A percentile compares a stretch with the other conserved stretches of the same genome.
Conservation (phyloP, 2,113 vertebrate genomes). For the Carlito syrichta region DNA sequence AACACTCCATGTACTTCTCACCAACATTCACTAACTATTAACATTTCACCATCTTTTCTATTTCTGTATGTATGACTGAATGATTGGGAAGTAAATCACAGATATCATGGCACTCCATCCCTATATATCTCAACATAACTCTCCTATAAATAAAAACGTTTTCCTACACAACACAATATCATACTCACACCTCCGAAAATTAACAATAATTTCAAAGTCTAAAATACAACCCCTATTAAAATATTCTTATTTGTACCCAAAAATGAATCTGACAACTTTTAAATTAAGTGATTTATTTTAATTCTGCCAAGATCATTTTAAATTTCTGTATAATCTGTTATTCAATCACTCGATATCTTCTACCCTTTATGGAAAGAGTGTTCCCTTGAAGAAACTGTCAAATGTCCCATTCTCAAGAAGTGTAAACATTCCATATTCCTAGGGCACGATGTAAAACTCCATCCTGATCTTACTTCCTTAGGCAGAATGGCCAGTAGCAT, state of each 20-base stretch:
- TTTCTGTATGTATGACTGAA: not conserved
- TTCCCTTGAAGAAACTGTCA: not conserved
- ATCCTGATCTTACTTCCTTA: not conserved
- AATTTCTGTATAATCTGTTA: not conserved
- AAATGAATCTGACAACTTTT: not conserved
- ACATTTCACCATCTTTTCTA: not conserved
- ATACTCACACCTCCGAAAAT: not conserved
- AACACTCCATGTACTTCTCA: not conserved
- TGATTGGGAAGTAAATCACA: not conserved
- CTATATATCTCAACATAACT: not conserved
- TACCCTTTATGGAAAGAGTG: not conserved
- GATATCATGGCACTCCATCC: not conserved
- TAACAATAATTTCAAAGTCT: not conserved
- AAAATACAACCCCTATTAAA: not conserved
- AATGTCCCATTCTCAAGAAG: not conserved
- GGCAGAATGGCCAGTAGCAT: not conserved
- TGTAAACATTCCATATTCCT: not conserved
- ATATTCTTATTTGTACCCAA: not conserved
- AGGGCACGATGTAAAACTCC: not conserved
- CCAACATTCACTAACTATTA: not conserved
- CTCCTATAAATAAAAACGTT: not conserved
- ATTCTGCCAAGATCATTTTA: slow-evolving; percentile 9
- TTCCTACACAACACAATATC: not conserved
- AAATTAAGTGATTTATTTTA: not conserved
- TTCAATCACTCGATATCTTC: not conserved